A percentile compares a stretch with the other conserved stretches of the same genome.
phyloP scores from a whole-genome alignment of 2,797 vertebrate genomes.

The Chelonia mydas region DNA sequence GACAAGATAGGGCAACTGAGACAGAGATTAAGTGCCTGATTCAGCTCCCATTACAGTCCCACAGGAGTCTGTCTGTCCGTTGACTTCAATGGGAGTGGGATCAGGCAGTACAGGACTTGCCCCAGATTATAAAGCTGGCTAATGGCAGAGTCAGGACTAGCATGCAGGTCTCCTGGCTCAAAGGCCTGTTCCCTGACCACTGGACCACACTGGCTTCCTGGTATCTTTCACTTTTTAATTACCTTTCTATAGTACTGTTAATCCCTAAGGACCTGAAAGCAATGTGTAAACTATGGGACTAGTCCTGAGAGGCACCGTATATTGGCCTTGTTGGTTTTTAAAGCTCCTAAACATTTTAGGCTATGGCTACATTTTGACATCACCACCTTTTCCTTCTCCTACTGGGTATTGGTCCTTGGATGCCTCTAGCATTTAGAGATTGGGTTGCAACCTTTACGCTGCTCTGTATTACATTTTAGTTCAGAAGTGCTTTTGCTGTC shows the following conservation, averaged over 20 bases:
- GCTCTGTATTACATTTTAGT: background rate
- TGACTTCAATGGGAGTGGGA: background rate
- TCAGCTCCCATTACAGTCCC: background rate
- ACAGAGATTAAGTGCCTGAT: background rate
- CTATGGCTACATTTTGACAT: background rate
- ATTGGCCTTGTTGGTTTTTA: background rate
- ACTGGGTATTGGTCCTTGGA: background rate
- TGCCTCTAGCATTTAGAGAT: background rate
- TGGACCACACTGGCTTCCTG: background rate
- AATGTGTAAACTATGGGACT: background rate
- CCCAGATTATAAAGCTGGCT: background rate
- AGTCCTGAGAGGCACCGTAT: background rate
- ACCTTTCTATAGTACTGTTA: background rate
- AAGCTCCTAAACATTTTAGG: background rate
- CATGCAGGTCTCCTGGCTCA: background rate
- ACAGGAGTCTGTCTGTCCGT: background rate
- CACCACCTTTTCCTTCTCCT: background rate
- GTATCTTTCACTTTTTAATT: background rate
- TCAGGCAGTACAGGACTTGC: background rate
- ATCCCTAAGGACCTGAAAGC: background rate
- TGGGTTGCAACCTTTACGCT: background rate
- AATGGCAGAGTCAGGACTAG: background rate
- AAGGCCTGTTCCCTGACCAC: background rate
- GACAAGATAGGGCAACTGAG: background rate
- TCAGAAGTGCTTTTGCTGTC: background rate